Base-by-base conservation (phyloP, 1,140 invertebrate genomes). In the Tetramorium alpestre region DNA sequence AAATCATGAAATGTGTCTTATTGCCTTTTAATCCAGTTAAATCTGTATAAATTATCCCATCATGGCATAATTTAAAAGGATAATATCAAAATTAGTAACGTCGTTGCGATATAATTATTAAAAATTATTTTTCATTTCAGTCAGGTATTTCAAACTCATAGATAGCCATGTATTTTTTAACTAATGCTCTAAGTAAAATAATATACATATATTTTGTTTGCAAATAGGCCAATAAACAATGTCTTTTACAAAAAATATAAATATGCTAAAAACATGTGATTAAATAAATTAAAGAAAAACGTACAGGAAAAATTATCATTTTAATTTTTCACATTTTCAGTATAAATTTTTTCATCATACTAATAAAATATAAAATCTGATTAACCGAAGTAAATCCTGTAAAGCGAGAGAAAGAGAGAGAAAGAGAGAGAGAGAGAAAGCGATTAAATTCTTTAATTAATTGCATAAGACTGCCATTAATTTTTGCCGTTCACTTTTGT, bases 391-490 rank as follows among this genome's bases (percentile, higher is more conserved):
- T 44, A 56, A 41, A n/a, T 69, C 13, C 5, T 38, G 4, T 49
- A 47, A 67, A 47, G 3, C 2, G 22, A 69, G 41, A 69, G 2
- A n/a, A n/a, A 69, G 41, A 25, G 10, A 6, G 8, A 65, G 33
- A 65, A 22, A 58, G 1, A 58, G 22, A 58, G 10, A 60, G 16
- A 65, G 22, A 67, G 2, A 44, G 4, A 67, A 0, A 25, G 13
- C 4, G 47, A 80, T 78, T 49, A 65, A 78, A 44, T 44, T 58
- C 6, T 58, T 44, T 58, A 70, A 82, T 58, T 47, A 82, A 47
- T 72, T 73, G 54, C 6, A 13, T 47, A 72, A 70, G 38, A 60
- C 13, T 56, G 11, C 47, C 10, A 73, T 84, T 75, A 67, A 82
- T 73, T 82, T 73, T 58, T 58, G 22, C 16, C 10, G 1, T 58